Evolutionary conservation across 2,797 vertebrate genomes (phyloP), one percentile per base, ranked within the genome.

Genomic region (Galaxias olidus): DNA sequence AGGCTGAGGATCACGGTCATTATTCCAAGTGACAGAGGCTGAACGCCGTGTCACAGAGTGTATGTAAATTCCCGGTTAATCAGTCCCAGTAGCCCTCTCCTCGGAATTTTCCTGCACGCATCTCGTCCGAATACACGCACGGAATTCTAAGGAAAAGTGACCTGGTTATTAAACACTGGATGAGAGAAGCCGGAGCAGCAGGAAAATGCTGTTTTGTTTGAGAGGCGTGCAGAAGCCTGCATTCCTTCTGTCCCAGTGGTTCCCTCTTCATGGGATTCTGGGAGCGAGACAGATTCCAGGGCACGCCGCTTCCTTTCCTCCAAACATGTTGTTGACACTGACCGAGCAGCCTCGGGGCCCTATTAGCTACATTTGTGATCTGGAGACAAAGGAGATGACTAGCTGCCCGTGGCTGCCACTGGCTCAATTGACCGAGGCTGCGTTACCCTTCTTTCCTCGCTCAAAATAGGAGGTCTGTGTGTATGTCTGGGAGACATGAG

Each of bases 161-260:
- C 44, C 4, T 0, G 11, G 11, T 61, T 57, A 19, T 57, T 11
- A 41, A 46, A 11, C 55, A 48, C 42, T 5, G 4, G 0, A 20
- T 59, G 57, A 59, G 15, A 15, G 47, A 20, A 51, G 40, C 19
- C 50, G 13, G 40, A 59, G 18, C 11, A 46, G 13, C 44, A 59
- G 52, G 60, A 44, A 71, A 10, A 47, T 58, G 19, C 52, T 68
- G 49, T 71, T 75, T n/a, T 67, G 49, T 70, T 44, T 71, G 47
- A 53, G 67, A 69, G 70, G 11, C 44, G 43, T 47, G 50, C 67
- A 48, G 42, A 68, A 14, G 54, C 52, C 46, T n/a, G 18, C 41
- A 44, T 74, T 70, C 45, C 65, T 66, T 46, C 53, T 1, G 63
- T 68, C 48, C 61, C 17, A 40, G 5, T 72, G 82, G 70, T 75